Evolutionary conservation across 2,797 vertebrate species (phyloP), one percentile per base, ranked within the genome.

Genomic region (Acridotheres tristis): DNA sequence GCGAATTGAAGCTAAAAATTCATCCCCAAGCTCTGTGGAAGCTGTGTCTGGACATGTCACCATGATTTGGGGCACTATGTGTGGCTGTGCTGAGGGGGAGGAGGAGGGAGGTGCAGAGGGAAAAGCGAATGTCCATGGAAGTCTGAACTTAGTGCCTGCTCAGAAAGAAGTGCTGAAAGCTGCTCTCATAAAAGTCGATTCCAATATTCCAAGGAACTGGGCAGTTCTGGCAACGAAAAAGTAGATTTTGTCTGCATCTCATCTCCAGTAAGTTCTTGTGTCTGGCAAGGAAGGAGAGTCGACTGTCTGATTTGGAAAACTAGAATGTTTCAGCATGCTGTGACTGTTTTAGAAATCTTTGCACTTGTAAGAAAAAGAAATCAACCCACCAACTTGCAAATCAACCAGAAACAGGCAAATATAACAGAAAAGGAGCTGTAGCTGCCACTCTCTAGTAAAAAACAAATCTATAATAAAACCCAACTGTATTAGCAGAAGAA

Each of bases 11-110:
- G 32, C 66, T 72, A 5, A 47, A 83, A 61, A 9, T 13, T 13
- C 30, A 4, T 0, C 43, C 4, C 21, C 16, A 7, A 2, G 11
- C 26, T 34, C 29, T 2, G 22, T 11, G 68, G 54, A 25, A 65
- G 32, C 36, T 8, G 23, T 3, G n/a, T 1, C 45, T 5, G 66
- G 26, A 5, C 0, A 0, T 22, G 6, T 9, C 43, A 3, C 32
- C 16, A 21, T 2, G 34, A 2, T 59, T 12, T 32, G 29, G 5
- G 47, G 22, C 59, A 4, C 14, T 19, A 22, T 1, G 50, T 6
- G 16, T 9, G 7, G 57, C 1, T 3, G 3, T 15, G 34, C 29
- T 17, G 62, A n/a, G 48, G 1, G 27, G 13, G 32, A 36, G 62
- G 16, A 72, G 61, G 29, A 72, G 36, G 4, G 12, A 16, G 43